These are phyloP conservation scores for Spea hammondii DNA, from an alignment of 2,797 vertebrate genomes.

Conservation along the genomic window DNA sequence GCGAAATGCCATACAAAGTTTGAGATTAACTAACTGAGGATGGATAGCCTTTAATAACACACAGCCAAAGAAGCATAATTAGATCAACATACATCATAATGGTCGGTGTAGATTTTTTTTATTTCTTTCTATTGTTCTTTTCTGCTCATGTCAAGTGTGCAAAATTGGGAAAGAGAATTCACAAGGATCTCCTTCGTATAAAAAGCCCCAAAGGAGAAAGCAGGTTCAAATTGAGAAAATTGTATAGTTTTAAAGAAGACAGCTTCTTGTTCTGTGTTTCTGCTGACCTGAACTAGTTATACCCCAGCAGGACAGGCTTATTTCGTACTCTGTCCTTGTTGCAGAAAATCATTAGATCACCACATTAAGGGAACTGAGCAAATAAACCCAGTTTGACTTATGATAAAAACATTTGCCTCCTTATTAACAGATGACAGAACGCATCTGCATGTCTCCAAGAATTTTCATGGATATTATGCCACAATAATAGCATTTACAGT, in stretches of 20 bases:
- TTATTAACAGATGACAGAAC: constrained; percentile 24
- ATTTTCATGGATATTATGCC: constrained; percentile 17
- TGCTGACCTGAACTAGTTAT: constrained; percentile 32
- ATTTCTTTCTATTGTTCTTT: constrained; percentile 19
- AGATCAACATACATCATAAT: constrained; percentile 25
- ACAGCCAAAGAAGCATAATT: constrained; percentile 30
- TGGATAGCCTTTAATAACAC: not conserved
- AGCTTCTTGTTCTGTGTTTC: constrained; percentile 3
- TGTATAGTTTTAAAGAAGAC: constrained; percentile 24
- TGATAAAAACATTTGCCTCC: constrained; percentile 35
- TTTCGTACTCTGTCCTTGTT: constrained; percentile 15
- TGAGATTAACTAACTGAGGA: too few relatives aligned
- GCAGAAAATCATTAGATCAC: constrained; percentile 19
- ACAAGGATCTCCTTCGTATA: not conserved
- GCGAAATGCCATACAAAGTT: too few relatives aligned
- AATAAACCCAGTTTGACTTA: not conserved
- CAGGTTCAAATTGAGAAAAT: constrained; percentile 24
- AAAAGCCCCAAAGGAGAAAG: constrained; percentile 21
- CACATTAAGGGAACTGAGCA: constrained; percentile 20
- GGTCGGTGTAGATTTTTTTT: constrained; percentile 22
- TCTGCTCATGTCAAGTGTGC: constrained; percentile 12
- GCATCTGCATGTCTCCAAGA: constrained; percentile 15
- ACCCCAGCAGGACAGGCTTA: constrained; percentile 5
- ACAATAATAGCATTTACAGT: too few relatives aligned
- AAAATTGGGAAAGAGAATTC: constrained; percentile 31